These are phyloP conservation scores for Gibbula magus DNA, from an alignment of 2,888 invertebrate genomes.

Conservation along the genomic window DNA sequence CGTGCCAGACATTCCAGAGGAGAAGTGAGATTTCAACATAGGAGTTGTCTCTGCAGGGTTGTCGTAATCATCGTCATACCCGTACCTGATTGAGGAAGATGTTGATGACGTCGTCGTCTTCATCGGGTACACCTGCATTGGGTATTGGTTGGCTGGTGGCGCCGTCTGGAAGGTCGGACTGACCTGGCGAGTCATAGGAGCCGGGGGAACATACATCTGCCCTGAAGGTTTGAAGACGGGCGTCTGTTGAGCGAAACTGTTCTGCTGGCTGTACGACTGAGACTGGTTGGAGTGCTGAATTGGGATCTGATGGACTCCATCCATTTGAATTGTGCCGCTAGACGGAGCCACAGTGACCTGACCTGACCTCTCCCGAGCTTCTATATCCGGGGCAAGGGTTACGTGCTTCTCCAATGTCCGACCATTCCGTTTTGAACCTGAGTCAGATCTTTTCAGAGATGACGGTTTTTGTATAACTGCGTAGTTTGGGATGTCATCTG, in stretches of 20 bases:
- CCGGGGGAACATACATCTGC: neutral
- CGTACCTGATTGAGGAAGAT: conserved; percentile 22
- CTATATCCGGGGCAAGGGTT: conserved; percentile 57
- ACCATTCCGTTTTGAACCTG: conserved; percentile 49
- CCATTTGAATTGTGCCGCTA: neutral
- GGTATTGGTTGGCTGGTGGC: neutral
- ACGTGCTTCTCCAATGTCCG: conserved; percentile 57
- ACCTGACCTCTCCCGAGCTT: neutral
- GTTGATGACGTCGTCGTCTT: neutral
- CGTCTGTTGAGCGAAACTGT: neutral
- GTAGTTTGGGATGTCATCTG: conserved; percentile 47
- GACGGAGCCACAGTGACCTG: neutral
- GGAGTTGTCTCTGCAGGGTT: conserved; percentile 54
- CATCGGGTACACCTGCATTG: conserved; percentile 9
- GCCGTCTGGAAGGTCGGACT: neutral
- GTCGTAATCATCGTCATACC: conserved; percentile 65
- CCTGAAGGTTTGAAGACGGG: neutral
- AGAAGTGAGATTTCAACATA: conserved; percentile 41
- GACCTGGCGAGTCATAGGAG: neutral
- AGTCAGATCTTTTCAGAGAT: conserved; percentile 47
- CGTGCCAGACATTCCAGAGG: neutral
- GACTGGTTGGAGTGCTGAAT: neutral
- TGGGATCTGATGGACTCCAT: conserved; percentile 19
- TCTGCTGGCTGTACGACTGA: neutral
- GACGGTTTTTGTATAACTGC: conserved; percentile 54